These are phyloP conservation scores for Nixonia krombeini DNA, from an alignment of 1,140 invertebrate genomes.

Conservation along the genomic window DNA sequence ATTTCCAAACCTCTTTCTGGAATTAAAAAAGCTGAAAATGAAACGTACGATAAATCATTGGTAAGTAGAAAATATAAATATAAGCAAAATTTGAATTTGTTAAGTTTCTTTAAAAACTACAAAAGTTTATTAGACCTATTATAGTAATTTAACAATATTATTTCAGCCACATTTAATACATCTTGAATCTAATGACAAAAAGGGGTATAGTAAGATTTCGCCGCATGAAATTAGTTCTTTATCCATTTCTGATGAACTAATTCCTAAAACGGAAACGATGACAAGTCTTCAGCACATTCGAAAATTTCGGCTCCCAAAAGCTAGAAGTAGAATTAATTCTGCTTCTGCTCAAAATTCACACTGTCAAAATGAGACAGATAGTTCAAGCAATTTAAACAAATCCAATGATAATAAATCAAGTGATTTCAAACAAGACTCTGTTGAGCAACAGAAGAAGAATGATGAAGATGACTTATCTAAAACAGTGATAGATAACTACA, in stretches of 20 bases:
- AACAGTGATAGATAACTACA: constrained; percentile 9
- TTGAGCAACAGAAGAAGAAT: constrained; percentile 2
- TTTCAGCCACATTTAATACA: constrained; percentile 27
- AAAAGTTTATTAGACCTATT: too few relatives aligned
- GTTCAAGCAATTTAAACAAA: constrained; percentile 10
- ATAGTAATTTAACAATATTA: neutral
- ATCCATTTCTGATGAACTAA: neutral
- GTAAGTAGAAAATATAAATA: constrained; percentile 8
- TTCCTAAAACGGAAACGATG: constrained; percentile 11
- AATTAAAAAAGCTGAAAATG: constrained; percentile 21
- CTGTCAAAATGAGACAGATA: constrained; percentile 15
- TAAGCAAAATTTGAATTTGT: neutral
- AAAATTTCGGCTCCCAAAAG: constrained; percentile 23
- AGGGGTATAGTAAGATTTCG: constrained; percentile 6
- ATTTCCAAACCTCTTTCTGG: constrained; percentile 17
- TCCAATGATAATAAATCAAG: constrained; percentile 7
- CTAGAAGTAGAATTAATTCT: constrained; percentile 5
- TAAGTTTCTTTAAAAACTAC: neutral
- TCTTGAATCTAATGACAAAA: constrained; percentile 30
- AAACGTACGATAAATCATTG: constrained; percentile 21
- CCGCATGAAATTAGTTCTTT: neutral
- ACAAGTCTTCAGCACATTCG: constrained; percentile 4
- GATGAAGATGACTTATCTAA: constrained; percentile 10
- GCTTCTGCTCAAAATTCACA: constrained; percentile 20
- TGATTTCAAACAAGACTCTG: constrained; percentile 2